These are phyloP conservation scores for Lymantria dispar DNA, from an alignment of 2,888 invertebrate genomes.

Conservation along the genomic window DNA sequence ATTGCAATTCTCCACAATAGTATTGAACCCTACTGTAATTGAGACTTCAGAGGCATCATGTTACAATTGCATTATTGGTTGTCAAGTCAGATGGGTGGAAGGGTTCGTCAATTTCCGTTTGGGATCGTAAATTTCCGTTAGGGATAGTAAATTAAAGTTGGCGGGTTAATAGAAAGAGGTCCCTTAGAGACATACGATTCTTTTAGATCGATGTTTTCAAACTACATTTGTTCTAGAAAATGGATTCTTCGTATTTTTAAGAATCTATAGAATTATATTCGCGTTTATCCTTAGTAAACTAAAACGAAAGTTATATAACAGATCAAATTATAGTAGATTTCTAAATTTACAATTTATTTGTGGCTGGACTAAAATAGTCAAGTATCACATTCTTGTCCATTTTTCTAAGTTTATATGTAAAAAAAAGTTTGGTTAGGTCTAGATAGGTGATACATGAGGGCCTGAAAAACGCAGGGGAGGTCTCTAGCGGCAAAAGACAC, in stretches of 20 bases:
- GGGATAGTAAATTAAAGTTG: slow-evolving; percentile 15
- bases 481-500: no score
- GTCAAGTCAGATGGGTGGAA: slow-evolving; percentile 9
- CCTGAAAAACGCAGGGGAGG: no score
- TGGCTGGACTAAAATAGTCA: neutral
- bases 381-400: neutral
- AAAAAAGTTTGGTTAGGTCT: no score
- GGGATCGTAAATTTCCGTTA: slow-evolving; percentile 16
- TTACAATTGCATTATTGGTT: slow-evolving; percentile 16
- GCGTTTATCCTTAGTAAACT: no score
- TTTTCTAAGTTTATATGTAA: neutral
- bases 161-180: slow-evolving; percentile 13
- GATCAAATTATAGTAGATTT: no score
- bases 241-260: no score
- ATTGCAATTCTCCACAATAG: neutral
- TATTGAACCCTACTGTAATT: slow-evolving; percentile 6
- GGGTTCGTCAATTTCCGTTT: slow-evolving; percentile 21
- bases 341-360: no score
- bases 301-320: no score
- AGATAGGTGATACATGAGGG: no score
- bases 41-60: slow-evolving; percentile 1
- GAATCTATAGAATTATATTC: no score
- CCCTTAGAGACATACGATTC: neutral
- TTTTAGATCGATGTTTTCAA: no score
- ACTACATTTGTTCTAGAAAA: no score